These are phyloP conservation scores for Nothura maculosa DNA, from an alignment of 2,797 vertebrate species.

Conservation along the genomic window DNA sequence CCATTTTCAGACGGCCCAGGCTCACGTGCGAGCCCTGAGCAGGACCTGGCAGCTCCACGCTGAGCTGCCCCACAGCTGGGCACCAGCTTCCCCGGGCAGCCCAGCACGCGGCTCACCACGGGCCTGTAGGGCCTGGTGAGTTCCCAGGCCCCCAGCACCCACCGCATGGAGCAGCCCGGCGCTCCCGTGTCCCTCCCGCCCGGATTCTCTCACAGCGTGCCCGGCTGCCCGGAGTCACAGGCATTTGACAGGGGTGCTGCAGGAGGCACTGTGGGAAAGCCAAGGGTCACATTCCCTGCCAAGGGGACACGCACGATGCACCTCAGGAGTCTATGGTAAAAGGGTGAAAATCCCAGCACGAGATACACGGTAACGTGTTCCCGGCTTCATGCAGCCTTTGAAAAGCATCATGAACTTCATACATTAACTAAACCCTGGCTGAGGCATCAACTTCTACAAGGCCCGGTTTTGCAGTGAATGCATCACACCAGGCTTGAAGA, in stretches of 20 bases:
- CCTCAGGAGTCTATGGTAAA: not conserved
- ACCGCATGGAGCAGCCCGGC: no score
- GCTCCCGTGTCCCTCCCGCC: no score
- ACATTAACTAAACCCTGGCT: not conserved
- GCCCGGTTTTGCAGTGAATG: not conserved
- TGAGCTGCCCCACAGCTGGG: no score
- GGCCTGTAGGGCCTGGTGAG: not conserved
- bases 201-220: no score
- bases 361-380: not conserved
- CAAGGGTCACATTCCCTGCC: not conserved
- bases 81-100: no score
- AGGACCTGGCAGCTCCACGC: not conserved
- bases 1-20: not conserved
- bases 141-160: no score
- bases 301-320: not conserved
- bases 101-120: not conserved
- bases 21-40: not conserved
- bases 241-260: no score
- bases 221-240: no score
- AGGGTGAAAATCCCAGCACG: not conserved
- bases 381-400: not conserved
- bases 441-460: not conserved
- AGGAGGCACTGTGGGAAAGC: not conserved
- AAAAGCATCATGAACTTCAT: not conserved
- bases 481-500: not conserved